phyloP scores from a whole-genome alignment of 2,113 vertebrate genomes.

The Neolamprologus devosi region DNA sequence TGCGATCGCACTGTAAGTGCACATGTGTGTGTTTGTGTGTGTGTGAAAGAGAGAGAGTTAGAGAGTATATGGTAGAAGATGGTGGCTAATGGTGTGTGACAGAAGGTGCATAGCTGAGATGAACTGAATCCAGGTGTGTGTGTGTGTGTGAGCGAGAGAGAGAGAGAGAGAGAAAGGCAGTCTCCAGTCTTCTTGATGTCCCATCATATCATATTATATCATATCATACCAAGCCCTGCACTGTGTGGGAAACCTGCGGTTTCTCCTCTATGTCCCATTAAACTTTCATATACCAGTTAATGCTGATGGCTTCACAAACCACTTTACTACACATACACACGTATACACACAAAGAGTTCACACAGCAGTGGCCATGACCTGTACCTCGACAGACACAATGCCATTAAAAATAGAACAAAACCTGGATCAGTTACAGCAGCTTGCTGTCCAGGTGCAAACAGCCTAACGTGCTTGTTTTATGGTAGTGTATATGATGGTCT shows the following conservation, averaged over 20 bases:
- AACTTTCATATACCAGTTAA: constrained; percentile 69
- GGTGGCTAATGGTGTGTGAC: constrained; percentile 60
- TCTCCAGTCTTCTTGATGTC: constrained; percentile 39
- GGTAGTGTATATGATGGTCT: constrained; percentile 24
- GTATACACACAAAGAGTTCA: constrained; percentile 9
- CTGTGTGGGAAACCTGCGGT: constrained; percentile 46
- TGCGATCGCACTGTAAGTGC: neutral
- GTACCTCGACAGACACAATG: constrained; percentile 44
- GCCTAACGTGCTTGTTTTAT: constrained; percentile 34
- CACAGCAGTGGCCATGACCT: constrained; percentile 23
- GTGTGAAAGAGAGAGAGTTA: neutral
- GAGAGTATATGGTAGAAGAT: constrained; percentile 1
- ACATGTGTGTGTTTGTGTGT: neutral
- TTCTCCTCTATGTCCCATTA: constrained; percentile 64
- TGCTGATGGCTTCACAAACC: constrained; percentile 61
- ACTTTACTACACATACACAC: constrained; percentile 36
- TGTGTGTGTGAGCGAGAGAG: neutral
- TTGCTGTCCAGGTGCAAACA: constrained; percentile 41
- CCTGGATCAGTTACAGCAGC: constrained; percentile 28
- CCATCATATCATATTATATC: constrained; percentile 51
- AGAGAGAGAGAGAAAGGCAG: neutral
- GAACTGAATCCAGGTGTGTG: constrained; percentile 44
- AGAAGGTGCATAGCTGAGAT: constrained; percentile 43
- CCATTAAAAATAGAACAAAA: constrained; percentile 67
- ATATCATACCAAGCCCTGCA: constrained; percentile 25